phyloP scores from a whole-genome alignment of 2,888 invertebrate species.

The Chalcis sispes region DNA sequence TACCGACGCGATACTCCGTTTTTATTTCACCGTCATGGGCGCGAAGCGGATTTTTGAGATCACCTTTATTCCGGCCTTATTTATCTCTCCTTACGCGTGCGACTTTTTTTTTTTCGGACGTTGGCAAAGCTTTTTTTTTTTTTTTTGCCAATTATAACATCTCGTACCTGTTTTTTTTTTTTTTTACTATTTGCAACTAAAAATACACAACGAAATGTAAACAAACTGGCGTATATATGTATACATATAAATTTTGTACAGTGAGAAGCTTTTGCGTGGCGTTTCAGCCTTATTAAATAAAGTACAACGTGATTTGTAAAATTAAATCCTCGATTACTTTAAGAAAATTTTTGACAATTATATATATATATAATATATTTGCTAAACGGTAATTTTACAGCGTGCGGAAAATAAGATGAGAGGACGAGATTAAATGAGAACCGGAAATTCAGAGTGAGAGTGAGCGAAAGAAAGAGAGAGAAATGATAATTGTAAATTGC shows the following conservation, averaged over 20 bases:
- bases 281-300: constrained; percentile 25
- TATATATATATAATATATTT: constrained; percentile 26
- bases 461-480: constrained; percentile 43
- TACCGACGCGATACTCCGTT: too few species aligned
- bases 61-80: constrained; percentile 27
- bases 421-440: not conserved
- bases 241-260: constrained; percentile 41
- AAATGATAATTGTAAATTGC: constrained; percentile 46
- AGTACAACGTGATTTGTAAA: constrained; percentile 51
- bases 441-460: constrained; percentile 36
- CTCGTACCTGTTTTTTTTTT: too few species aligned
- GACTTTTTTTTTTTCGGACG: not conserved
- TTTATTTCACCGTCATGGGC: constrained; percentile 29
- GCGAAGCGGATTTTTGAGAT: constrained; percentile 17
- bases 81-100: not conserved
- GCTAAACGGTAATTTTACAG: constrained; percentile 24
- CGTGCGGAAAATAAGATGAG: not conserved
- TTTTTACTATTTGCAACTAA: not conserved
- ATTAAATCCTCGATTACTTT: constrained; percentile 23
- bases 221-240: constrained; percentile 1
- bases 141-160: not conserved
- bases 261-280: constrained; percentile 22
- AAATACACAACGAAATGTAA: not conserved
- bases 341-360: constrained; percentile 8
- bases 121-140: not conserved